These are phyloP conservation scores for Fragum fragum DNA, from an alignment of 2,888 invertebrate genomes.

Conservation along the genomic window DNA sequence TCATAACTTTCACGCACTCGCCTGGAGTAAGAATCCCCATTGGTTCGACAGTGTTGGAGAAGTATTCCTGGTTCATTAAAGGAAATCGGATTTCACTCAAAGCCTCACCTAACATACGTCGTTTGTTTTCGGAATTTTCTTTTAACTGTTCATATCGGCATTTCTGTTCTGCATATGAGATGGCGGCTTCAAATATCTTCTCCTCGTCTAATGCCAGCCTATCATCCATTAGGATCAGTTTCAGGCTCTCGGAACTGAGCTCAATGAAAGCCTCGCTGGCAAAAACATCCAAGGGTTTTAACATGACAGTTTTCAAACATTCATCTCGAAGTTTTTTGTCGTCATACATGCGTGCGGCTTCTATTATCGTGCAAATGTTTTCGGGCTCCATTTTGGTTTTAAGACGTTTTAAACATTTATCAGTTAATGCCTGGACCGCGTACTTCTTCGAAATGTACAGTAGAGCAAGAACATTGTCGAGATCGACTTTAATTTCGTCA, in stretches of 20 bases:
- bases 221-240: conserved; percentile 62
- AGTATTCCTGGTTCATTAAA: conserved; percentile 57
- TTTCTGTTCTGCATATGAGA: conserved; percentile 64
- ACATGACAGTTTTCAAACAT: conserved; percentile 59
- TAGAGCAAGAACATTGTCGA: conserved; percentile 54
- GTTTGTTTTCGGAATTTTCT: conserved; percentile 57
- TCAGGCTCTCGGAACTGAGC: conserved; percentile 62
- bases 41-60: conserved; percentile 59
- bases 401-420: conserved; percentile 64
- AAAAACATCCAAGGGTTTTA: conserved; percentile 62
- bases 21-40: conserved; percentile 51
- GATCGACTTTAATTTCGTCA: conserved; percentile 48
- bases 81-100: conserved; percentile 68
- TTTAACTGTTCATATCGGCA: conserved; percentile 47
- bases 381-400: conserved; percentile 62
- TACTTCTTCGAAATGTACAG: conserved; percentile 70
- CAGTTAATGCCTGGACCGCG: conserved; percentile 56
- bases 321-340: conserved; percentile 56
- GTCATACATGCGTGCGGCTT: conserved; percentile 65
- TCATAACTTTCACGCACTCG: conserved; percentile 82
- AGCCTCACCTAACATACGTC: conserved; percentile 49
- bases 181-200: conserved; percentile 64
- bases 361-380: conserved; percentile 68
- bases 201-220: conserved; percentile 62
- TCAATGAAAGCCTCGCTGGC: conserved; percentile 57